Percentiles rank a stretch among this genome's conserved stretches.
phyloP scores from a whole-genome alignment of 2,113 vertebrate species.

The Tachysurus fulvidraco region DNA sequence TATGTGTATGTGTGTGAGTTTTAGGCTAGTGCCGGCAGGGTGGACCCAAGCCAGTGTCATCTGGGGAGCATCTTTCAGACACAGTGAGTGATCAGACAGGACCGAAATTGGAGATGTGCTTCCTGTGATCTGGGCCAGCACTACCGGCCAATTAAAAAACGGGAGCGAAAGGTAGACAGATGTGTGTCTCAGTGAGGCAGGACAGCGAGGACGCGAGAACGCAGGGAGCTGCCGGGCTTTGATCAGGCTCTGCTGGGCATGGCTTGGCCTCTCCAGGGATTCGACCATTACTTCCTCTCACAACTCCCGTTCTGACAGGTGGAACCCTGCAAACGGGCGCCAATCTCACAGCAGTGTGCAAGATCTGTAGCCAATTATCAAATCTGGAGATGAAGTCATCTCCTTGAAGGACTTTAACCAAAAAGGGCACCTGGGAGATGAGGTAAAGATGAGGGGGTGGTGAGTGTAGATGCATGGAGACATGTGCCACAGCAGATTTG shows the following conservation, averaged over 20 bases:
- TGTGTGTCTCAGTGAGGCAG: slow-evolving; percentile 52
- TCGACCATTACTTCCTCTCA: slow-evolving; percentile 56
- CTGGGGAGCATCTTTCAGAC: slow-evolving; percentile 37
- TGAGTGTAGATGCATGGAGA: not conserved
- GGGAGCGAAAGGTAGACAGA: slow-evolving; percentile 67
- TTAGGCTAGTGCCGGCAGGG: slow-evolving; percentile 56
- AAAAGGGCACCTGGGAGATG: slow-evolving; percentile 23
- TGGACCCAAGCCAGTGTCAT: slow-evolving; percentile 53
- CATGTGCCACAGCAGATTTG: not conserved
- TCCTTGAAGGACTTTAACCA: slow-evolving; percentile 44
- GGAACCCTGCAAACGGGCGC: slow-evolving; percentile 44
- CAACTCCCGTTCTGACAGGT: slow-evolving; percentile 59
- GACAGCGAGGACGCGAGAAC: slow-evolving; percentile 47
- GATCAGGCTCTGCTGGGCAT: slow-evolving; percentile 59
- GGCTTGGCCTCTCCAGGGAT: slow-evolving; percentile 59
- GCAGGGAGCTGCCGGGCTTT: slow-evolving; percentile 57
- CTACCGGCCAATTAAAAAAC: slow-evolving; percentile 64
- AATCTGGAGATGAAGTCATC: slow-evolving; percentile 44
- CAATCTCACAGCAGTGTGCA: slow-evolving; percentile 30
- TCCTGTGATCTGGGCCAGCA: slow-evolving; percentile 49
- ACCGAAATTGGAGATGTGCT: slow-evolving; percentile 38
- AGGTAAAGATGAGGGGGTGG: not conserved
- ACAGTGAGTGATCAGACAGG: slow-evolving; percentile 53
- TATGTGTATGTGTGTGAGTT: slow-evolving; percentile 34
- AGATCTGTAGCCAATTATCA: slow-evolving; percentile 45